These are phyloP conservation scores for Hoplodrina blanda DNA, from an alignment of 2,888 invertebrate genomes.

Conservation along the genomic window DNA sequence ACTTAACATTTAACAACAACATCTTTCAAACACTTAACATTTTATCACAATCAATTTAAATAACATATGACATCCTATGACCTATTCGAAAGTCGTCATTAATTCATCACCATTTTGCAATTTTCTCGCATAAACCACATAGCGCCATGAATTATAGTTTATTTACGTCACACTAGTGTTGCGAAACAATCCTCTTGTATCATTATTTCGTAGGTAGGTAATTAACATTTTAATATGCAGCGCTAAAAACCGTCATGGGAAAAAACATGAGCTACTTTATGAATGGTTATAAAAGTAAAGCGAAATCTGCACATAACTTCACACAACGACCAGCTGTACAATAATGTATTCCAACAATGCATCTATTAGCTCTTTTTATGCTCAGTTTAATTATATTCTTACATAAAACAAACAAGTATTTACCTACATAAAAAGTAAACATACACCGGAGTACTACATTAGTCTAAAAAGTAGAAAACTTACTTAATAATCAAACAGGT, in stretches of 20 bases:
- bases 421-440: slow-evolving; percentile 38
- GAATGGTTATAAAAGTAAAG: slow-evolving; percentile 29
- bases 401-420: slow-evolving; percentile 56
- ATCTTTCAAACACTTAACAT: not conserved
- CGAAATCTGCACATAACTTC: slow-evolving; percentile 10
- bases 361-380: slow-evolving; percentile 20
- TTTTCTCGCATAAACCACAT: slow-evolving; percentile 27
- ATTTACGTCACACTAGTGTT: slow-evolving; percentile 38
- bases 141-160: slow-evolving; percentile 21
- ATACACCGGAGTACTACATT: slow-evolving; percentile 12
- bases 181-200: slow-evolving; percentile 31
- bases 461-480: slow-evolving; percentile 38
- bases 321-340: slow-evolving; percentile 4
- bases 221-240: slow-evolving; percentile 24
- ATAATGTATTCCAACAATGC: slow-evolving; percentile 16
- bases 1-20: slow-evolving; percentile 8
- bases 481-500: slow-evolving; percentile 4
- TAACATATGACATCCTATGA: slow-evolving; percentile 29
- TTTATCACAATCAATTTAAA: slow-evolving; percentile 42
- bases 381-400: slow-evolving; percentile 32
- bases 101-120: slow-evolving; percentile 8
- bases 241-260: slow-evolving; percentile 6
- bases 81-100: slow-evolving; percentile 34
- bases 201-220: slow-evolving; percentile 22
- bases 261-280: slow-evolving; percentile 8